A percentile compares a stretch with the other conserved stretches of the same genome.
Evolutionary conservation across 1,140 invertebrate genomes (phyloP).

Genomic region (Drosophila quadrilineata): DNA sequence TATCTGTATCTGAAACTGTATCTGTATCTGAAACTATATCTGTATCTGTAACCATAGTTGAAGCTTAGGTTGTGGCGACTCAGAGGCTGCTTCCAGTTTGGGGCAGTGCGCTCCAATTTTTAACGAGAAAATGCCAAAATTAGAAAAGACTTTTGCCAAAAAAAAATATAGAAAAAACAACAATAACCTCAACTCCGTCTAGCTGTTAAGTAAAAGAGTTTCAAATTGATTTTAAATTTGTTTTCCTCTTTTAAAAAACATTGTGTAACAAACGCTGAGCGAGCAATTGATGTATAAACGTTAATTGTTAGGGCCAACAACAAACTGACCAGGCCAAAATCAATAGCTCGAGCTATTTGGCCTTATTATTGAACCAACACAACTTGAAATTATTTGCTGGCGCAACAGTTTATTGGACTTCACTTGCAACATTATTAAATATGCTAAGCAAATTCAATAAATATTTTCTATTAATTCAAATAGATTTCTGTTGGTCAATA

Average conservation of each 20-base stretch:
- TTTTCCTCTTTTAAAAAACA: no score
- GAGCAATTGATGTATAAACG: neutral
- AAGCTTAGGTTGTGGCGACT: conserved; percentile 29
- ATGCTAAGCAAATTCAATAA: neutral
- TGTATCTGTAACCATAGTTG: neutral
- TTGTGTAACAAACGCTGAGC: conserved; percentile 42
- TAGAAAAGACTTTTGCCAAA: conserved; percentile 55
- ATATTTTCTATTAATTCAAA: conserved; percentile 23
- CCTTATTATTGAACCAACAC: no score
- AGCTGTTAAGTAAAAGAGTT: conserved; percentile 56
- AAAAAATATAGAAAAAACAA: conserved; percentile 36
- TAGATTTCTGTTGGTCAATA: no score
- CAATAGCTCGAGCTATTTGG: no score
- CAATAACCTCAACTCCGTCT: no score
- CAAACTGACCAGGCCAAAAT: neutral
- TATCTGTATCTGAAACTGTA: conserved; percentile 3
- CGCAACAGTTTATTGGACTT: neutral
- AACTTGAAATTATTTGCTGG: neutral
- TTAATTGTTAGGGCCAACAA: neutral
- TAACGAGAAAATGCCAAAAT: conserved; percentile 44
- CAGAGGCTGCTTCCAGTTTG: conserved; percentile 60
- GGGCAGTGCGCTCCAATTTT: conserved; percentile 57
- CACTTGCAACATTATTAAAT: no score
- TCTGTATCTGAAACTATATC: conserved; percentile 3
- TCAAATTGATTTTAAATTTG: conserved; percentile 63